Conservation (phyloP, 1,140 invertebrate species). For the Magallana gigas region DNA sequence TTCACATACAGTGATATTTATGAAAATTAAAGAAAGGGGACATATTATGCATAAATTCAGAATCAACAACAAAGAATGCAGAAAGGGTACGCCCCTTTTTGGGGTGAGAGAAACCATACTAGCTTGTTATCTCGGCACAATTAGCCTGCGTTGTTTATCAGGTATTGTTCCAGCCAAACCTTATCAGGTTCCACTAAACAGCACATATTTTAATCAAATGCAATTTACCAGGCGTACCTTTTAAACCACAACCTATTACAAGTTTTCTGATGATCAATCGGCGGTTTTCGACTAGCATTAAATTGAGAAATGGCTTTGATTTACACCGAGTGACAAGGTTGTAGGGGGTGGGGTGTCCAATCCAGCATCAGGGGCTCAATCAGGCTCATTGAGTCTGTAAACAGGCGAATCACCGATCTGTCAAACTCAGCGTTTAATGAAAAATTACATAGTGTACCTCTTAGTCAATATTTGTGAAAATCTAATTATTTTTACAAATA, state of each 20-base stretch:
- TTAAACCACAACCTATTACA: slow-evolving; percentile 14
- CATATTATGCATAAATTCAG: background rate
- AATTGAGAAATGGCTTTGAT: slow-evolving; percentile 32
- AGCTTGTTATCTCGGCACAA: background rate
- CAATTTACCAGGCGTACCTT: slow-evolving; percentile 35
- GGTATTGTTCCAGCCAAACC: slow-evolving; percentile 3
- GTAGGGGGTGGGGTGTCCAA: background rate
- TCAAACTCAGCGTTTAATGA: no score
- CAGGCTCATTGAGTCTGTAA: no score
- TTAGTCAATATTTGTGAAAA: no score
- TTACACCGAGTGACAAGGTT: background rate
- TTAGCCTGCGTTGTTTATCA: slow-evolving; percentile 33
- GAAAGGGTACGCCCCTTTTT: background rate
- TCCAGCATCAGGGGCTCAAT: background rate
- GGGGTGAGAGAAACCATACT: slow-evolving; percentile 16
- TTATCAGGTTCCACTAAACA: slow-evolving; percentile 34
- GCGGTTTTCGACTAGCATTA: slow-evolving; percentile 17
- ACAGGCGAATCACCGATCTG: no score
- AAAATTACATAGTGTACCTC: no score
- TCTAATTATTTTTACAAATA: no score
- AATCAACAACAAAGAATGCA: slow-evolving; percentile 31
- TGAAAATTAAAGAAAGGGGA: no score
- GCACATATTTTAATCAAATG: slow-evolving; percentile 34
- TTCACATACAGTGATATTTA: no score
- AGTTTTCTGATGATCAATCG: slow-evolving; percentile 10